Evolutionary conservation across 2,113 vertebrate genomes (phyloP), one percentile per base, ranked within the genome.

Genomic region (Micronisus gabar): DNA sequence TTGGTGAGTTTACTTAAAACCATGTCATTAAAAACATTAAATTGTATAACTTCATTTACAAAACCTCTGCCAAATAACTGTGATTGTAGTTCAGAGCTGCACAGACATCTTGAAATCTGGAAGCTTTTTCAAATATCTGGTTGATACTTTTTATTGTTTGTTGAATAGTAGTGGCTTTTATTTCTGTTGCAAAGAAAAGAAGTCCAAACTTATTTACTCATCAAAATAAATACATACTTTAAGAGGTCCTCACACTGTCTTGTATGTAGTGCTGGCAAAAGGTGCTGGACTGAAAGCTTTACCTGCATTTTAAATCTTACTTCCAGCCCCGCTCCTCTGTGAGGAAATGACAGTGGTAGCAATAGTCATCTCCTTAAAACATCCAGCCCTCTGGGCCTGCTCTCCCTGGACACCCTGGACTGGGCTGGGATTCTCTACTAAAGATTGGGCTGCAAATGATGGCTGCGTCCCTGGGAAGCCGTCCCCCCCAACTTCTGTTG

Each of bases 391-490:
- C n/a, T 26, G 16, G 34, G 20, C 16, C 41, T 27, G 27, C 45
- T 43, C 32, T 34, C 15, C 66, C 8, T 6, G 27, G 47, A 4
- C 17, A 0, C 66, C 26, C 23, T 50, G 48, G 48, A 8, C 48
- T 2, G 36, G 16, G 55, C 63, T 38, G 67, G 80, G 23, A 0
- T 9, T 20, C 34, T 43, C 32, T 18, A 53, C 40, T 32, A 2
- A 4, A 15, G 50, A 3, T 3, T 1, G 1, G 2, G 15, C 67
- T 29, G 45, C 3, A 5, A 36, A 18, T 0, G 0, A 2, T 2
- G 50, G 12, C 67, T 36, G 66, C 2, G 1, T 9, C 58, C 83
- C 27, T 4, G 66, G 78, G 66, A 4, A 53, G 2, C 12, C 32
- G 23, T 30, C 19, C 61, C 23, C 17, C 43, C 26, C 62, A 9